A percentile compares a stretch with the other conserved stretches of the same genome.
These are phyloP conservation scores for Cheilinus undulatus DNA, from an alignment of 2,113 vertebrate genomes.

Conservation along the genomic window DNA sequence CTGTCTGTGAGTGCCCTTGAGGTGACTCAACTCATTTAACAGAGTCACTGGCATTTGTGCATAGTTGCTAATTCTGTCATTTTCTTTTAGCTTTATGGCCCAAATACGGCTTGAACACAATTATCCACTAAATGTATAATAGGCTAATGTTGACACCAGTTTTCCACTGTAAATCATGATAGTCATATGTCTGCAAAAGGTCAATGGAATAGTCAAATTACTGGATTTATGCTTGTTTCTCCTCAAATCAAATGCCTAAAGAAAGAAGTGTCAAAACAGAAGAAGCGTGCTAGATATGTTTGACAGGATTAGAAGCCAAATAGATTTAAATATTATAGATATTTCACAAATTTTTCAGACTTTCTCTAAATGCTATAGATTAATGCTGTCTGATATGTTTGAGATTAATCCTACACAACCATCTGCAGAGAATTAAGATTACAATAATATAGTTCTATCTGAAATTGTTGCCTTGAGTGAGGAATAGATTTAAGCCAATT, in stretches of 20 bases:
- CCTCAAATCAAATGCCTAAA: background rate
- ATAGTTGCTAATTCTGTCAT: too few species aligned
- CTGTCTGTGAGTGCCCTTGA: too few species aligned
- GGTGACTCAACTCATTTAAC: too few species aligned
- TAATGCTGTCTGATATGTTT: conserved; percentile 23
- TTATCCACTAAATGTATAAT: too few species aligned
- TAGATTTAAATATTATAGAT: background rate
- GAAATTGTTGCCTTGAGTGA: conserved; percentile 10
- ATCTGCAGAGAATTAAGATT: conserved; percentile 13
- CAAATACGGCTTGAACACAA: too few species aligned
- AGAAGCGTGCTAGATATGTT: background rate
- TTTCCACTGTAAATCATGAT: too few species aligned
- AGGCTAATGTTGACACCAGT: too few species aligned
- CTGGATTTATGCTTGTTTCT: too few species aligned
- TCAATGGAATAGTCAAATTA: too few species aligned
- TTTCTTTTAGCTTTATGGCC: too few species aligned
- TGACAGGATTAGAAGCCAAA: conserved; percentile 18
- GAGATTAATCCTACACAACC: conserved; percentile 21
- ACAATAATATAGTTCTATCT: background rate
- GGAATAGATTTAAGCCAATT: conserved; percentile 26
- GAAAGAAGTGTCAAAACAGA: background rate
- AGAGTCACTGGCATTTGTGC: too few species aligned
- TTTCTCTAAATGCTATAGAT: background rate
- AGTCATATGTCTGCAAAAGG: too few species aligned
- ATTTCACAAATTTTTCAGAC: conserved; percentile 17